Conservation (phyloP, 1,140 invertebrate genomes). For the Magallana gigas region DNA sequence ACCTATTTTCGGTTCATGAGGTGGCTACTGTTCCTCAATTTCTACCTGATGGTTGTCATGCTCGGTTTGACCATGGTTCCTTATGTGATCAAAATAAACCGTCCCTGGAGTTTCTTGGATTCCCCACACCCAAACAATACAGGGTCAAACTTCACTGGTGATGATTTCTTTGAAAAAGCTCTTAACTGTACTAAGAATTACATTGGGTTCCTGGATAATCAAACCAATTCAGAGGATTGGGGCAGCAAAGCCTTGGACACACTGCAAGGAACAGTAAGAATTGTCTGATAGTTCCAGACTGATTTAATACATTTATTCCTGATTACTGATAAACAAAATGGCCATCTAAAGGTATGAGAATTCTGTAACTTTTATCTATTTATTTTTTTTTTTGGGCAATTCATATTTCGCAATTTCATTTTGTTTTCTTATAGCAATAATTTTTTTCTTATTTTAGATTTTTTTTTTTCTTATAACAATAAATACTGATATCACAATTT, state of each 20-base stretch:
- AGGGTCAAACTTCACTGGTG: background rate
- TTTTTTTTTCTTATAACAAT: no score
- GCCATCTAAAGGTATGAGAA: no score
- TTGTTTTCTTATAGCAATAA: no score
- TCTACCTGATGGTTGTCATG: slow-evolving; percentile 80
- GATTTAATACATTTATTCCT: no score
- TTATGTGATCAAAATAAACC: slow-evolving; percentile 50
- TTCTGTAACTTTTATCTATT: background rate
- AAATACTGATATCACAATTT: no score
- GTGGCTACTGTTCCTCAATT: slow-evolving; percentile 86
- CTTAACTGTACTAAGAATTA: slow-evolving; percentile 61
- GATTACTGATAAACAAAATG: no score
- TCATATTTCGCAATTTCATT: no score
- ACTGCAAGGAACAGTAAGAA: slow-evolving; percentile 71
- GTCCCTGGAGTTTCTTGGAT: background rate
- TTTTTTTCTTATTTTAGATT: no score
- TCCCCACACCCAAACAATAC: background rate
- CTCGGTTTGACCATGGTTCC: slow-evolving; percentile 67
- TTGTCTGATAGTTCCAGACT: background rate
- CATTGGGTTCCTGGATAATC: slow-evolving; percentile 43
- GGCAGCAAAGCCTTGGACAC: slow-evolving; percentile 61
- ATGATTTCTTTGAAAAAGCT: slow-evolving; percentile 46
- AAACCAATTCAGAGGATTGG: slow-evolving; percentile 1
- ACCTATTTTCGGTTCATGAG: slow-evolving; percentile 88
- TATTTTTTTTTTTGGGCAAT: background rate